Base-by-base conservation (phyloP, 2,113 vertebrate species). In the Crotalus viridis region DNA sequence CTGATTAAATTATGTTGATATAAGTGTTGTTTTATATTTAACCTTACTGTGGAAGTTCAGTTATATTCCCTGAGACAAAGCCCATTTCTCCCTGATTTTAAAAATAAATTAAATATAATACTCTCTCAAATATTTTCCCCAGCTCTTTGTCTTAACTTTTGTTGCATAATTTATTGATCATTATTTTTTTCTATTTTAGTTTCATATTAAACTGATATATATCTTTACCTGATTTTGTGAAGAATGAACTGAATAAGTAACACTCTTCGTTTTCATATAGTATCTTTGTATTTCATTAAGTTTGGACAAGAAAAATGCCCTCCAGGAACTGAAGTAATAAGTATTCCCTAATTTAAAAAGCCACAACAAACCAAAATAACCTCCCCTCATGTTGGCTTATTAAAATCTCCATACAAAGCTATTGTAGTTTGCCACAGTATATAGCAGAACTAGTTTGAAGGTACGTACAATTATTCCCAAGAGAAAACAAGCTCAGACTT, bases 171-270 rank as follows among this genome's bases (percentile, higher is more conserved):
- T 15, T 21, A 43, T 10, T 0, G 85, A 4, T 26, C 3, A 91
- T 9, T 19, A 59, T 56, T 69, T 88, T 90, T 93, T 28, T 89
- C 90, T 89, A 1, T 28, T 96, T 88, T 92, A 51, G 89, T 93
- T 96, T 92, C 90, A 17, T 88, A 90, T 90, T 95, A 91, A 22
- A 93, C 74, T 94, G 48, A 48, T 61, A 95, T 74, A 74, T 93
- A 90, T 90, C 10, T 89, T 91, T 89, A 85, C 57, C 43, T 91
- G 90, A 93, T 88, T 10, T 51, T 93, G 48, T 26, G 95, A 81
- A 19, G 10, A 92, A 39, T 88, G 57, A 24, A n/a, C 17, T 19
- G 13, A 61, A 28, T 46, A 26, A 91, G 89, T 88, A 21, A 88
- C 10, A 92, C 19, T 94, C 52, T 86, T 52, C 52, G 56, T 61